Evolutionary conservation across 2,797 vertebrate species (phyloP).

Genomic region (Neoniphon sammara): DNA sequence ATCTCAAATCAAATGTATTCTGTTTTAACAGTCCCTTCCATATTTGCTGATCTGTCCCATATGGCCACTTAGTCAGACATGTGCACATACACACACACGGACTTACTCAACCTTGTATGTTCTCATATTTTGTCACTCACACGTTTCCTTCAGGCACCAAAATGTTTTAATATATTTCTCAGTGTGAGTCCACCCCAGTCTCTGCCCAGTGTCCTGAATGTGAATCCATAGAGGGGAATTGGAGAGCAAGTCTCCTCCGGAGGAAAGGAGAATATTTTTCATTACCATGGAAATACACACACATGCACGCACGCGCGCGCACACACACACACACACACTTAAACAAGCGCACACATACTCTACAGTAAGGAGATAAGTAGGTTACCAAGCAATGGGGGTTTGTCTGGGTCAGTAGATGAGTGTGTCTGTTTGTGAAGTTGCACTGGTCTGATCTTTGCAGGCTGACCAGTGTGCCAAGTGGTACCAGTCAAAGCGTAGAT

Average conservation of each 20-base stretch:
- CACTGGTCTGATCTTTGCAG: neutral
- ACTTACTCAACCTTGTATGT: neutral
- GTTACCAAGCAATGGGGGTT: slow-evolving; percentile 13
- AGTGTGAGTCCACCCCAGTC: slow-evolving; percentile 25
- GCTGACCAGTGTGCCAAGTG: neutral
- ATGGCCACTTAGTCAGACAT: slow-evolving; percentile 2
- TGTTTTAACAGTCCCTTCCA: slow-evolving; percentile 29
- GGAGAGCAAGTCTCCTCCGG: neutral
- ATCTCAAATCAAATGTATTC: slow-evolving; percentile 31
- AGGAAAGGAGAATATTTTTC: neutral
- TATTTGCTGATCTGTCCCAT: slow-evolving; percentile 34
- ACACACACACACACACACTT: slow-evolving; percentile 16
- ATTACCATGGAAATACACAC: neutral
- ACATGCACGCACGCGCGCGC: neutral
- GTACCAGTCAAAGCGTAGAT: neutral
- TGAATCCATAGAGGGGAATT: slow-evolving; percentile 11
- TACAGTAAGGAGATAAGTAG: slow-evolving; percentile 1
- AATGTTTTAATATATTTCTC: slow-evolving; percentile 58
- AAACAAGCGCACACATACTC: neutral
- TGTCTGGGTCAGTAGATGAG: slow-evolving; percentile 1
- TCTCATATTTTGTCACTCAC: neutral
- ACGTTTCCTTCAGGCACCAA: slow-evolving; percentile 24
- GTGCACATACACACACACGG: neutral
- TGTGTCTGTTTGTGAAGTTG: neutral
- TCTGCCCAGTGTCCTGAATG: slow-evolving; percentile 20